Base-by-base conservation (phyloP, 2,113 vertebrate genomes). In the Ondatra zibethicus region DNA sequence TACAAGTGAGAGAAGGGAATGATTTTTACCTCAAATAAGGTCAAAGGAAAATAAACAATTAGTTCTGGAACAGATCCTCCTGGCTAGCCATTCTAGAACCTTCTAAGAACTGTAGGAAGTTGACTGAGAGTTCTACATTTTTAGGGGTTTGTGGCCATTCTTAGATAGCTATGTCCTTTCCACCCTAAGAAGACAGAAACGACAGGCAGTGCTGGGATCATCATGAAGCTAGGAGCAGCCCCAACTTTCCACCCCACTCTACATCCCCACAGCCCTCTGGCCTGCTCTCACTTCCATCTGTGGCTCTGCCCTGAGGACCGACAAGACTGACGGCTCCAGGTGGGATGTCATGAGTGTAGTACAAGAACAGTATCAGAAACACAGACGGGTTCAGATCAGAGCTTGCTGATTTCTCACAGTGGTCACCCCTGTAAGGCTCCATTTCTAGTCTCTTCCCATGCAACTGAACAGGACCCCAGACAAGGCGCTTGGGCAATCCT, bases 1-100 rank as follows among this genome's bases (percentile, higher is more conserved):
- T 89, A 97, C 45, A 87, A 91, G 81, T 94, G 66, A 86, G 23
- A 96, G 58, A 90, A 77, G 68, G 84, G 39, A 5, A 75, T 66
- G 27, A 66, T 19, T 55, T 14, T 14, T 1, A 50, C 19, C 73
- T 89, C 58, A 42, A 47, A 31, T 25, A 25, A 36, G 25, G 21
- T 2, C 31, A 65, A 5, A 72, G 39, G 42, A 36, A 76, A 16
- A 47, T 0, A 13, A 4, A 25, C 17, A 7, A n/a, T 63, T 65
- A 85, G 76, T 61, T 82, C 81, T 82, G 27, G 33, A 61, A 45
- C 1, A 23, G 50, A 45, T n/a, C 36, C 66, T 52, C 72, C 29
- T 29, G 81, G 78, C 29, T 86, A 85, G 16, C 78, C 33, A 19
- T 72, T 88, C 42, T 17, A 72, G 70, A 89, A 8, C 68, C 47